These are phyloP conservation scores for Acanthosepion lycidas DNA, from an alignment of 2,888 invertebrate species.

Conservation along the genomic window DNA sequence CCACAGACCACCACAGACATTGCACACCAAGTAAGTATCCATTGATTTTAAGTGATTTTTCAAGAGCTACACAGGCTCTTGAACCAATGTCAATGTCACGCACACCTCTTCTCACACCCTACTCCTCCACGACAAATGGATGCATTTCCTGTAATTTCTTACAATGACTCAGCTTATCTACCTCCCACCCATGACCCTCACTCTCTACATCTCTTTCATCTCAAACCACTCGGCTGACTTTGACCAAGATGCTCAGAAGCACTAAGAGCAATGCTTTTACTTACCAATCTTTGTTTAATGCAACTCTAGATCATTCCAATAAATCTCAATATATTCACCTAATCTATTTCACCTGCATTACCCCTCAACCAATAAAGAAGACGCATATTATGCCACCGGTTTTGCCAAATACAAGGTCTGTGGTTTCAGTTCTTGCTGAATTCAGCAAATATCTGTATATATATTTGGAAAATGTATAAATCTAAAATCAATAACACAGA, in stretches of 20 bases:
- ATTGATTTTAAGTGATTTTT: conserved; percentile 33
- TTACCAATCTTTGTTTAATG: conserved; percentile 9
- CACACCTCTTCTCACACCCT: neutral
- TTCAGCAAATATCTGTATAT: too few relatives aligned
- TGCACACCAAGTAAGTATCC: conserved; percentile 23
- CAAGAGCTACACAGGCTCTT: neutral
- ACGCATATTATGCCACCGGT: neutral
- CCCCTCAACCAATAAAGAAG: neutral
- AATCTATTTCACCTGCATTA: neutral
- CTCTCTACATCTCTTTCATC: neutral
- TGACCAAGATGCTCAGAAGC: neutral
- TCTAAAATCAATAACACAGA: too few relatives aligned
- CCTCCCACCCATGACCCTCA: neutral
- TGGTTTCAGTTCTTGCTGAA: too few relatives aligned
- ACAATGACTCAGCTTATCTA: neutral
- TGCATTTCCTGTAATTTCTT: neutral
- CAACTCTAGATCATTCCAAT: conserved; percentile 14
- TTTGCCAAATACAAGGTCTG: neutral
- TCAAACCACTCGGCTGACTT: conserved; percentile 33
- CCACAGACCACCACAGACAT: conserved; percentile 33
- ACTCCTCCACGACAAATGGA: neutral
- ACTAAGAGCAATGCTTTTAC: conserved; percentile 16
- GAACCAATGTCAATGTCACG: conserved; percentile 33
- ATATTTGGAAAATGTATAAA: too few relatives aligned
- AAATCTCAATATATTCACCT: conserved; percentile 6